phyloP scores from a whole-genome alignment of 2,797 vertebrate species.

The Megalops cyprinoides region DNA sequence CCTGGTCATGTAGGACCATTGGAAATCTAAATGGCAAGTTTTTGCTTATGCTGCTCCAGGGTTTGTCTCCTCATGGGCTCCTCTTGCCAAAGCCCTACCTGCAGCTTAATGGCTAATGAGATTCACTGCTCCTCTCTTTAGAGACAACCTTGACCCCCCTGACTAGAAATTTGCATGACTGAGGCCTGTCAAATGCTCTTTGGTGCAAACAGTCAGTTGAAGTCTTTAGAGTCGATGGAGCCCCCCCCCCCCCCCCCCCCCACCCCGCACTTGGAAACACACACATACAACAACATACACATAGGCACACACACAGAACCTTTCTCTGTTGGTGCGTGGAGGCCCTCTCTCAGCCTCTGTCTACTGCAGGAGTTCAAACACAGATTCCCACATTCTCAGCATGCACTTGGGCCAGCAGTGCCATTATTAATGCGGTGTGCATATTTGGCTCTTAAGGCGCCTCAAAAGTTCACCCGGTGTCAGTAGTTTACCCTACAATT shows the following conservation, averaged over 20 bases:
- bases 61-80: slow-evolving; percentile 8
- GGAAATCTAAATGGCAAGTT: slow-evolving; percentile 16
- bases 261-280: neutral
- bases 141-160: neutral
- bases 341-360: no score
- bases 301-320: neutral
- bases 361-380: neutral
- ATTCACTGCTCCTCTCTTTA: neutral
- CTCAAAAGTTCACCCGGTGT: neutral
- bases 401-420: no score
- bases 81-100: slow-evolving; percentile 1
- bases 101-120: neutral
- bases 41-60: neutral
- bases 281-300: neutral
- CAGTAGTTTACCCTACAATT: neutral
- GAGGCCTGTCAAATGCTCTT: neutral
- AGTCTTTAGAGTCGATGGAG: neutral
- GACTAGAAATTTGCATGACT: neutral
- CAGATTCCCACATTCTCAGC: neutral
- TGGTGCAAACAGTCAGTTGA: neutral
- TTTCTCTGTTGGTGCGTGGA: no score
- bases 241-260: no score
- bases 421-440: neutral
- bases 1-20: slow-evolving; percentile 3
- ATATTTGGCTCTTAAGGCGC: neutral